phyloP scores from a whole-genome alignment of 2,888 invertebrate genomes.

The Stictocephala bisonia region DNA sequence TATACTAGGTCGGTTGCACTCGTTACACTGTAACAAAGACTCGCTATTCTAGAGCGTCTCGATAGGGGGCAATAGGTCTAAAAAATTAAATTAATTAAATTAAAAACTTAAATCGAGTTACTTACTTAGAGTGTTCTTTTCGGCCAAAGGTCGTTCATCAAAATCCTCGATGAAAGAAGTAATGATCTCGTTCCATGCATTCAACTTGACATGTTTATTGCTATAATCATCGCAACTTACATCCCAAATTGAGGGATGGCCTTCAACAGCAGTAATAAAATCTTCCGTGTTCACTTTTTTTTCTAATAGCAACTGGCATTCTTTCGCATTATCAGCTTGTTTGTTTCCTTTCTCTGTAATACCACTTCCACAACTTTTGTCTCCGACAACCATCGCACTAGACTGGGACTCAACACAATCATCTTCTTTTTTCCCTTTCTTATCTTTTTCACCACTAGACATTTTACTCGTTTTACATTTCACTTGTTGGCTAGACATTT shows the following conservation, averaged over 20 bases:
- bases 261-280: conserved; percentile 34
- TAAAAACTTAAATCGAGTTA: conserved; percentile 1
- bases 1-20: too few species aligned
- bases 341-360: conserved; percentile 18
- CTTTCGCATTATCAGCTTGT: conserved; percentile 31
- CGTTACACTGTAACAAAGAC: too few species aligned
- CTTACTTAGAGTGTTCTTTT: conserved; percentile 36
- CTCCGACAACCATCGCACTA: conserved; percentile 26
- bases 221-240: conserved; percentile 30
- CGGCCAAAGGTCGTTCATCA: conserved; percentile 36
- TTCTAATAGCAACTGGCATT: conserved; percentile 32
- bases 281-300: conserved; percentile 26
- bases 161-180: conserved; percentile 32
- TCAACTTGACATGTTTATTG: conserved; percentile 34
- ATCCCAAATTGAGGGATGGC: conserved; percentile 34
- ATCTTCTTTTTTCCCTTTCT: too few species aligned
- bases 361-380: conserved; percentile 32
- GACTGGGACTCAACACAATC: too few species aligned
- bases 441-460: too few species aligned
- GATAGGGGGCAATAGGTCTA: too few species aligned
- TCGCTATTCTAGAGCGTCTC: too few species aligned
- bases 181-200: conserved; percentile 33
- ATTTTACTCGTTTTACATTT: too few species aligned
- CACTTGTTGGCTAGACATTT: too few species aligned
- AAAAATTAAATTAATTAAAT: too few species aligned